Evolutionary conservation across 2,888 invertebrate genomes (phyloP).

Genomic region (Nomada goodeniana): DNA sequence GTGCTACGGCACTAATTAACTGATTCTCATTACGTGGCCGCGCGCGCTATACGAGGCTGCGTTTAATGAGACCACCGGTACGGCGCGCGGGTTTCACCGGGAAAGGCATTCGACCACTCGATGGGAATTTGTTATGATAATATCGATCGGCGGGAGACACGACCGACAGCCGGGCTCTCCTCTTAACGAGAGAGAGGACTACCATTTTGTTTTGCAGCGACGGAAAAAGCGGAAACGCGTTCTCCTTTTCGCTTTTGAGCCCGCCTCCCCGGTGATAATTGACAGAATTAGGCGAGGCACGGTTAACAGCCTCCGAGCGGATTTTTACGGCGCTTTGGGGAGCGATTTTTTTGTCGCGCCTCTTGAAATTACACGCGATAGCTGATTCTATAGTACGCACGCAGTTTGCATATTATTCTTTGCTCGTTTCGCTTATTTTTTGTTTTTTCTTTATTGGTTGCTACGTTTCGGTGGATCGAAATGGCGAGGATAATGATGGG

Average conservation of each 20-base stretch:
- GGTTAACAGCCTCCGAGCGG: too few relatives aligned
- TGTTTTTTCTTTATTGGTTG: too few relatives aligned
- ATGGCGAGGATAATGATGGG: too few relatives aligned
- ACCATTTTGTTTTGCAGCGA: constrained; percentile 46
- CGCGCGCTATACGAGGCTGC: constrained; percentile 74
- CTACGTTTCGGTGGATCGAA: too few relatives aligned
- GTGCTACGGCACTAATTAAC: constrained; percentile 80
- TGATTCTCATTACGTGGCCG: constrained; percentile 82
- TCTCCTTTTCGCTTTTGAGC: background rate
- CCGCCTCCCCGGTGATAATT: background rate
- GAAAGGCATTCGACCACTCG: constrained; percentile 57
- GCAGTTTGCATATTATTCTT: too few relatives aligned
- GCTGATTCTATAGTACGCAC: too few relatives aligned
- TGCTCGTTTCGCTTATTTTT: too few relatives aligned
- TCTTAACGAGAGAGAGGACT: constrained; percentile 40
- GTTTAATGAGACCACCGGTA: constrained; percentile 82
- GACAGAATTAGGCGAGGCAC: too few relatives aligned
- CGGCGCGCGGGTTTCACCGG: constrained; percentile 58
- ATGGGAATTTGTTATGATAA: constrained; percentile 63
- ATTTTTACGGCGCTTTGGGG: too few relatives aligned
- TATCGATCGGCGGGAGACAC: constrained; percentile 54
- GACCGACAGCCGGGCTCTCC: constrained; percentile 31
- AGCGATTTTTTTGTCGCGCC: too few relatives aligned
- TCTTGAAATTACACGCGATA: too few relatives aligned
- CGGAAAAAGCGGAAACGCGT: constrained; percentile 8